Percentiles rank a stretch among this genome's conserved stretches.
Conservation (phyloP, 2,888 invertebrate species). For the Catocala sponsa region DNA sequence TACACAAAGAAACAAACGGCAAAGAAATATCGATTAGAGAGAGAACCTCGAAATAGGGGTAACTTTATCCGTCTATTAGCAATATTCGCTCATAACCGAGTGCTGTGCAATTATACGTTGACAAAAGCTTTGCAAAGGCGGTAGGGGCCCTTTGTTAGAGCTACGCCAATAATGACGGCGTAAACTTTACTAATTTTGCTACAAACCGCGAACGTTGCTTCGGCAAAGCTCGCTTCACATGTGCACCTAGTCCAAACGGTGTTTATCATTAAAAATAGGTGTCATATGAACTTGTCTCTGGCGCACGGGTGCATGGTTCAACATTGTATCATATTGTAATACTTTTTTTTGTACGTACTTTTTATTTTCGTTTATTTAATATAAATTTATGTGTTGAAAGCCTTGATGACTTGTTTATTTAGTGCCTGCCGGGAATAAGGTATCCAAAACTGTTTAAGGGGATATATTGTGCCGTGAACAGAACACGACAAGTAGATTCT, state of each 20-base stretch:
- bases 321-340: too few species aligned
- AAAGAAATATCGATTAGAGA: conserved; percentile 48
- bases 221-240: conserved; percentile 40
- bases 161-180: conserved; percentile 75
- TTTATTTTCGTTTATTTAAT: too few species aligned
- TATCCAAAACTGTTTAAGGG: too few species aligned
- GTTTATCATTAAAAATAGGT: conserved; percentile 17
- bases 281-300: not conserved
- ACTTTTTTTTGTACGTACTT: too few species aligned
- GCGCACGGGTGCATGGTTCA: not conserved
- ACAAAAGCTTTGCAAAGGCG: conserved; percentile 63
- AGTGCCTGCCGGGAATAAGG: too few species aligned
- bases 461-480: too few species aligned
- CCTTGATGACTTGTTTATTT: too few species aligned
- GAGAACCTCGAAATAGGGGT: conserved; percentile 40
- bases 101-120: conserved; percentile 71
- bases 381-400: too few species aligned
- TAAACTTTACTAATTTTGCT: conserved; percentile 82
- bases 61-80: conserved; percentile 52
- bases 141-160: conserved; percentile 71
- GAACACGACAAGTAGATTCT: too few species aligned
- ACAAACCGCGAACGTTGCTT: conserved; percentile 60
- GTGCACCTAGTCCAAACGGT: conserved; percentile 16
- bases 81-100: conserved; percentile 48
- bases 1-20: conserved; percentile 18